phyloP scores from a whole-genome alignment of 2,797 vertebrate species.

The Hapalemur alaotrensis region DNA sequence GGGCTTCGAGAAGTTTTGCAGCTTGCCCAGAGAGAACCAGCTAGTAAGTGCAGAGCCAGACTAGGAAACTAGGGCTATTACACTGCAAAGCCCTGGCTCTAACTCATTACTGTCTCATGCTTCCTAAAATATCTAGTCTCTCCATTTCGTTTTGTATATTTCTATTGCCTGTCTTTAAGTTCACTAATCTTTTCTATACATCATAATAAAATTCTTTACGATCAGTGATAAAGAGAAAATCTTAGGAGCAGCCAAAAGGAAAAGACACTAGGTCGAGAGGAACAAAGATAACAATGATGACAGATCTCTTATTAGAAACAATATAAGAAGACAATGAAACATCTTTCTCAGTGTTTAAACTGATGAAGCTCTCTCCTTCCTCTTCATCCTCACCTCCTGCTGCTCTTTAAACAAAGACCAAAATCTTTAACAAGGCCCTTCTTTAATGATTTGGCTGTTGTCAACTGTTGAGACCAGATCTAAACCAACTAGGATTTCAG shows the following conservation, averaged over 20 bases:
- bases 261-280: too few relatives aligned
- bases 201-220: too few relatives aligned
- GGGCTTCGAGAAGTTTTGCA: too few relatives aligned
- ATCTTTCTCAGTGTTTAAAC: neutral
- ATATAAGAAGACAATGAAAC: too few relatives aligned
- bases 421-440: neutral
- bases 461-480: neutral
- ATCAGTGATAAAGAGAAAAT: too few relatives aligned
- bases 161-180: neutral
- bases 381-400: neutral
- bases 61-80: neutral
- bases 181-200: neutral
- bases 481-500: neutral
- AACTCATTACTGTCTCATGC: neutral
- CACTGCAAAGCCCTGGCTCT: neutral
- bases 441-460: neutral
- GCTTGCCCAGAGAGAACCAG: neutral
- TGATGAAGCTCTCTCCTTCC: neutral
- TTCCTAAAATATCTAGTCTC: neutral
- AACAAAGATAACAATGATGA: too few relatives aligned
- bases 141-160: neutral
- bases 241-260: too few relatives aligned
- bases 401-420: neutral
- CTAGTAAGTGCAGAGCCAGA: neutral
- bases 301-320: too few relatives aligned